Percentiles rank a stretch among this genome's conserved stretches.
phyloP scores from a whole-genome alignment of 2,113 vertebrate species.

The Silurus glanis region DNA sequence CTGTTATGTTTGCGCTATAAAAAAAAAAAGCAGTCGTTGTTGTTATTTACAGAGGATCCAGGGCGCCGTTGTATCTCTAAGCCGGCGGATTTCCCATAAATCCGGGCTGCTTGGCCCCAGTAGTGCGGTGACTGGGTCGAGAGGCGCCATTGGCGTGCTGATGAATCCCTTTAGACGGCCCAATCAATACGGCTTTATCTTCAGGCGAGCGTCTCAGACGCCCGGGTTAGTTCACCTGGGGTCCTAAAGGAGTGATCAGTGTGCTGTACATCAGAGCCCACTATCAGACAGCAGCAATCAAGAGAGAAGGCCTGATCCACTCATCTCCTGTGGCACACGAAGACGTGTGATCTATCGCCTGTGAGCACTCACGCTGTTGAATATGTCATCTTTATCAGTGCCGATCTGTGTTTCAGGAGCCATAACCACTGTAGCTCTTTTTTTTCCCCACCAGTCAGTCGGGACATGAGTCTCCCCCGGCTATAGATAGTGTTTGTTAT shows the following conservation, averaged over 20 bases:
- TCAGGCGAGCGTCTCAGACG: conserved; percentile 70
- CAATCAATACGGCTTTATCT: conserved; percentile 92
- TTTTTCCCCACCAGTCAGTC: conserved; percentile 26
- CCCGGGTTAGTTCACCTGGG: conserved; percentile 70
- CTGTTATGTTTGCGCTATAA: conserved; percentile 15
- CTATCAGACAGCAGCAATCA: conserved; percentile 56
- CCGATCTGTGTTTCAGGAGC: conserved; percentile 48
- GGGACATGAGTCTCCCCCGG: conserved; percentile 17
- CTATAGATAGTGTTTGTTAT: conserved; percentile 19
- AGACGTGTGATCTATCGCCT: conserved; percentile 52
- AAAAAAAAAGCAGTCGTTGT: conserved; percentile 36
- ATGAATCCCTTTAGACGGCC: conserved; percentile 89
- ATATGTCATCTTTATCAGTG: conserved; percentile 55
- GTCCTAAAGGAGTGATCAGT: conserved; percentile 67
- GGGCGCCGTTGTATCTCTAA: conserved; percentile 75
- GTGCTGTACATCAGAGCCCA: conserved; percentile 55
- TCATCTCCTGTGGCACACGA: conserved; percentile 50
- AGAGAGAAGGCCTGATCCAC: conserved; percentile 47
- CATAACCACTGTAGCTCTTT: conserved; percentile 38
- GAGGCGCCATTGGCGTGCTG: conserved; percentile 81
- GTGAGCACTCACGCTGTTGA: conserved; percentile 19
- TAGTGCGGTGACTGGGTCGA: conserved; percentile 62
- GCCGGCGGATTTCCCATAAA: conserved; percentile 84
- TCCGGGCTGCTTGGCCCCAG: conserved; percentile 75
- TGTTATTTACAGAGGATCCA: conserved; percentile 79